phyloP scores from a whole-genome alignment of 2,888 invertebrate genomes.

The Scaptomyza flava region DNA sequence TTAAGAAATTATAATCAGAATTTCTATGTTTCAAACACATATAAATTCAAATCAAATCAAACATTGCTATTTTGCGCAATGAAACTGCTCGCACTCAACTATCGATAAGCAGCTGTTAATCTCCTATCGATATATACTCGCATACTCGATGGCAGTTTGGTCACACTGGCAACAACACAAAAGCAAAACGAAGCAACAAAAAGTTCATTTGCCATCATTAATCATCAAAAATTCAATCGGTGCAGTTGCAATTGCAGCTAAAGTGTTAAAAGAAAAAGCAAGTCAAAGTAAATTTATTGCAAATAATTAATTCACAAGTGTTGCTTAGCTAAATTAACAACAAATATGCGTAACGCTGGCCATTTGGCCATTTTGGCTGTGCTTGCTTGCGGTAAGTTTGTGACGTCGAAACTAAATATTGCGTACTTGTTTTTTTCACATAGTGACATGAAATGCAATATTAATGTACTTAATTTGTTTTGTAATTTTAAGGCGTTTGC shows the following conservation, averaged over 20 bases:
- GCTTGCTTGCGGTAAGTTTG: conserved; percentile 84
- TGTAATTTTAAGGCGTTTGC: conserved; percentile 46
- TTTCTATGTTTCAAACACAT: background rate
- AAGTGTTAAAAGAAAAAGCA: conserved; percentile 26
- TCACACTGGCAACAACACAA: conserved; percentile 34
- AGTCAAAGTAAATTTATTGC: conserved; percentile 10
- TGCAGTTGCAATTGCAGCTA: conserved; percentile 50
- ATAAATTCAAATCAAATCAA: background rate
- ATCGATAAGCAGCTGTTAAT: conserved; percentile 3
- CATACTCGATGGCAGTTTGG: background rate
- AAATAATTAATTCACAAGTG: conserved; percentile 15
- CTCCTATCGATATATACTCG: conserved; percentile 24
- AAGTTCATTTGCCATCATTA: conserved; percentile 35
- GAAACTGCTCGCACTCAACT: background rate
- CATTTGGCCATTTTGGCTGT: conserved; percentile 84
- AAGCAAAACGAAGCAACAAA: conserved; percentile 3
- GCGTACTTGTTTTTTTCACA: conserved; percentile 39
- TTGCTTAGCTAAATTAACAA: conserved; percentile 5
- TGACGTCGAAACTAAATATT: conserved; percentile 35
- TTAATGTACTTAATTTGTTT: background rate
- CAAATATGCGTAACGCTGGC: conserved; percentile 84
- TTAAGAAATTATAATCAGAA: background rate
- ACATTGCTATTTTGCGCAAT: background rate
- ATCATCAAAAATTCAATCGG: conserved; percentile 44
- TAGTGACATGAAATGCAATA: conserved; percentile 1